Conservation (phyloP, 2,888 invertebrate species). For the Pedicia rivosa region DNA sequence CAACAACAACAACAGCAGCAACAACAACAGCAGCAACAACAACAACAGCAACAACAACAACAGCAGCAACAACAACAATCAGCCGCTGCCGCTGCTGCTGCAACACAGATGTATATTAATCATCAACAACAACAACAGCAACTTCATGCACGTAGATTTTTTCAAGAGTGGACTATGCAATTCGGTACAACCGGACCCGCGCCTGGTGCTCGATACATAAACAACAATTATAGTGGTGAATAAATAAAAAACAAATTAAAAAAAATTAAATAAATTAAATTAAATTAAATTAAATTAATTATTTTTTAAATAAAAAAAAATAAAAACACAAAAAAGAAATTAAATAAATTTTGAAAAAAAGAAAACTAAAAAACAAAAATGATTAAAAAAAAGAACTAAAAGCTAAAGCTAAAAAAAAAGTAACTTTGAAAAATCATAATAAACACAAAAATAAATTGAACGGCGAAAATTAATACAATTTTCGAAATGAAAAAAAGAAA, state of each 20-base stretch:
- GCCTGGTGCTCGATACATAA: conserved; percentile 25
- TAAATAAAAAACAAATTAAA: conserved; percentile 14
- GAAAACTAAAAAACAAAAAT: too few relatives aligned
- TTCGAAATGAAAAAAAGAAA: too few relatives aligned
- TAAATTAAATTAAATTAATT: background rate
- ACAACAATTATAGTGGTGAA: conserved; percentile 29
- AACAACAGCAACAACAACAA: conserved; percentile 15
- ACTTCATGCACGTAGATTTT: conserved; percentile 28
- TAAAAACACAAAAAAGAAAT: background rate
- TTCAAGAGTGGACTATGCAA: conserved; percentile 32
- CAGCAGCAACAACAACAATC: conserved; percentile 23
- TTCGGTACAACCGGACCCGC: conserved; percentile 26
- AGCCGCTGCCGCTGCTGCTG: conserved; percentile 31
- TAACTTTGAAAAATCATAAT: too few relatives aligned
- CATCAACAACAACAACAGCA: conserved; percentile 32
- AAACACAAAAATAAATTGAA: too few relatives aligned
- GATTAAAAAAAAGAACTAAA: too few relatives aligned
- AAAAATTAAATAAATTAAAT: conserved; percentile 3
- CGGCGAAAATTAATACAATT: too few relatives aligned
- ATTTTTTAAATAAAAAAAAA: background rate
- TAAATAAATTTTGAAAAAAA: background rate
- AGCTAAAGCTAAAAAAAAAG: too few relatives aligned
- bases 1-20: conserved; percentile 14
- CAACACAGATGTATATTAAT: conserved; percentile 28
- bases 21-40: conserved; percentile 19